Evolutionary conservation across 2,888 invertebrate species (phyloP), one percentile per base, ranked within the genome.

Genomic region (Alloplasta piceator): DNA sequence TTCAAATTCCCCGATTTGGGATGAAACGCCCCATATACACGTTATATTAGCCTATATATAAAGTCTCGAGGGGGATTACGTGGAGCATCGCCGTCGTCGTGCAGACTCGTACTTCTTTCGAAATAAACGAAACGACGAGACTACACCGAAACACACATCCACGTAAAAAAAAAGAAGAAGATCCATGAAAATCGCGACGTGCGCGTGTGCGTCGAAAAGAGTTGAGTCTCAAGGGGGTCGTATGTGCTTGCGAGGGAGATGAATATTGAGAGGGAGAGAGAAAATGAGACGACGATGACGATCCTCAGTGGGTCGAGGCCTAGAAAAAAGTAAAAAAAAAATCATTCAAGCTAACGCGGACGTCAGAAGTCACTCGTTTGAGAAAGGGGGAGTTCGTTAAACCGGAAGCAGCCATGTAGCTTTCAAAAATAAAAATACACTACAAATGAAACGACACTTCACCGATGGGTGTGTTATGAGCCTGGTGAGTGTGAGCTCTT

Each of bases 241-340:
- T 41, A 56, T 50, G 38, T 41, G 55, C 10, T 39, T 43, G 41
- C 60, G 61, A 43, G 52, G 48, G 12, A 52, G 52, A 52, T 12
- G 52, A 52, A 48, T 26, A 26, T 26, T 26, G 26, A 26, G 26
- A 26, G 26, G 26, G 26, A 55, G 55, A 12, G 26, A 16, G 55
- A 55, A 9, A 55, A 43, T 14, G 55, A 55, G 16, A 55, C 26
- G 55, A 14, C 26, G 55, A 55, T 5, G 16, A 9, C 12, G 43
- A 77, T 71, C 56, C 77, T 77, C 56, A 77, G 70, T 77, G 70
- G 77, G 70, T 77, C 77, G 77, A 70, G 77, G 77, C 70, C 70
- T 71, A 71, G 46, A 14, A 58, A 63, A 41, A 61, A 68, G 67
- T 48, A 38, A 39, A 50, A 12, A 61, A 77, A 72, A 71, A 72